Percentiles rank a stretch among this genome's conserved stretches.
phyloP scores from a whole-genome alignment of 1,140 invertebrate species.

The Bombus superbus region DNA sequence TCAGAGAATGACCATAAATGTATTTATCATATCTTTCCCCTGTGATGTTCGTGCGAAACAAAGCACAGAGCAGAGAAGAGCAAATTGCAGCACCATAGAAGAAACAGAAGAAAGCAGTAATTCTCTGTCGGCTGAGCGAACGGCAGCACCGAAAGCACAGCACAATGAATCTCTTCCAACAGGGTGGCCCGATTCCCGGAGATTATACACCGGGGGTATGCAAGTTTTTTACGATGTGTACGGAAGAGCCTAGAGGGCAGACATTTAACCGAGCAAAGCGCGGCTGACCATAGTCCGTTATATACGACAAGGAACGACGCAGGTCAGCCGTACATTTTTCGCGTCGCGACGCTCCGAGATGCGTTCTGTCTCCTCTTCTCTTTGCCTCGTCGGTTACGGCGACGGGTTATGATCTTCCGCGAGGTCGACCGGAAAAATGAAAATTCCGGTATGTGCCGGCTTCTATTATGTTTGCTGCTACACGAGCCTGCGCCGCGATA shows the following conservation, averaged over 20 bases:
- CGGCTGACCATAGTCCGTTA: conserved; percentile 27
- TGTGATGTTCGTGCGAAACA: not conserved
- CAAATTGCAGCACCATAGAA: not conserved
- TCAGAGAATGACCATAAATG: not conserved
- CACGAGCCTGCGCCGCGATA: conserved; percentile 46
- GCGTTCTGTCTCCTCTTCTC: not conserved
- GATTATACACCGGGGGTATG: conserved; percentile 28
- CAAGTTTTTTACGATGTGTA: conserved; percentile 27
- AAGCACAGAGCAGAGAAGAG: not conserved
- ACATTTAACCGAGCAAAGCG: conserved; percentile 26
- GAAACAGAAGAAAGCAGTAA: conserved; percentile 5
- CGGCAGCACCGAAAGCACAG: conserved; percentile 10
- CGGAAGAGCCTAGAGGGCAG: conserved; percentile 18
- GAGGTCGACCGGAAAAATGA: conserved; percentile 77
- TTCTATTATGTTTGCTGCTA: conserved; percentile 71
- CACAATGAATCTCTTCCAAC: conserved; percentile 29
- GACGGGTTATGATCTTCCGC: conserved; percentile 73
- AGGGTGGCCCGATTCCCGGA: conserved; percentile 18
- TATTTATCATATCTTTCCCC: not conserved
- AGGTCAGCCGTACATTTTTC: conserved; percentile 51
- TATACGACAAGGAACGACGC: conserved; percentile 38
- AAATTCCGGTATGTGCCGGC: conserved; percentile 72
- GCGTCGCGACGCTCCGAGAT: conserved; percentile 32
- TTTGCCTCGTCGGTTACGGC: conserved; percentile 50
- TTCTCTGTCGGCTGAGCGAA: conserved; percentile 1